Percentiles rank a stretch among this genome's conserved stretches.
phyloP scores from a whole-genome alignment of 2,113 vertebrate genomes.

The Prietella phreatophila region DNA sequence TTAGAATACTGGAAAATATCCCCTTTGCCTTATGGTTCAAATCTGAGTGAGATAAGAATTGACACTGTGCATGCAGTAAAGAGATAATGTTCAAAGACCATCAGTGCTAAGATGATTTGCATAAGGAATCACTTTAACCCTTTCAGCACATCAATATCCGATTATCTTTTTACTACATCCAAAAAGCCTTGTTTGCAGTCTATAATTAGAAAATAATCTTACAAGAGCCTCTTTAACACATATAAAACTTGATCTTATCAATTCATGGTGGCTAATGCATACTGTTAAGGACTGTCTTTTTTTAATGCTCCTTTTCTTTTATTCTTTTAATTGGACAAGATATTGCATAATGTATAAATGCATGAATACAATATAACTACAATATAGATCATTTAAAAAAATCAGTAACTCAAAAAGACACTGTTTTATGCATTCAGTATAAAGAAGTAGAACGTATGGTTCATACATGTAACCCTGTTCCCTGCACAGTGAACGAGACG shows the following conservation, averaged over 20 bases:
- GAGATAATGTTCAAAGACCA: constrained; percentile 28
- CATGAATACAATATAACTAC: no score
- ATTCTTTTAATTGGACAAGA: no score
- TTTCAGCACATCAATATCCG: constrained; percentile 27
- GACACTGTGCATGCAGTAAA: constrained; percentile 21
- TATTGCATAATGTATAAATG: no score
- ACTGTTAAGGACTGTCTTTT: no score
- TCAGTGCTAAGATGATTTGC: constrained; percentile 30
- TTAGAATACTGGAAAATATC: background rate
- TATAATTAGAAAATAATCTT: background rate
- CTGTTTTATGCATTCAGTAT: no score
- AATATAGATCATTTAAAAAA: no score
- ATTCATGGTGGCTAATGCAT: no score
- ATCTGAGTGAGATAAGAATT: constrained; percentile 24
- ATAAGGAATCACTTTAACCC: constrained; percentile 38
- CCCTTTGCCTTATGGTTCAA: background rate
- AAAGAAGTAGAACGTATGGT: no score
- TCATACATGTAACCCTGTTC: no score
- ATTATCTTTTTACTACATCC: background rate
- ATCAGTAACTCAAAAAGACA: no score
- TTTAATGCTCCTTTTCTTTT: no score
- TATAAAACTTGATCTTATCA: background rate
- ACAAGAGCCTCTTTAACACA: background rate
- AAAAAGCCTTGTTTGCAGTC: background rate
- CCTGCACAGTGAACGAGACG: no score